Evolutionary conservation across 2,888 invertebrate species (phyloP), one percentile per base, ranked within the genome.

Genomic region (Sinhomidia bicolor): DNA sequence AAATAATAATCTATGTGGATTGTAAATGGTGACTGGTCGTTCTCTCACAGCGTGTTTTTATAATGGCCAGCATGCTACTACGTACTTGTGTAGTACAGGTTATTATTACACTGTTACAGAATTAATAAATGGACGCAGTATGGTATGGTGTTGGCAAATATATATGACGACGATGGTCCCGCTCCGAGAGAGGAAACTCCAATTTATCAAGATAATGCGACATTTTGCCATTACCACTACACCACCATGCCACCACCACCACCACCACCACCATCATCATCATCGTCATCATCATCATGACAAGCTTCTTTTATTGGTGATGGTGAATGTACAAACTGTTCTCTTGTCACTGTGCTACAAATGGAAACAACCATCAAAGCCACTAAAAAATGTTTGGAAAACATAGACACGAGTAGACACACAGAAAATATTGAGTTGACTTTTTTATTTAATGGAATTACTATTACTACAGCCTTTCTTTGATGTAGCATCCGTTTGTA

Each of bases 141-240:
- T 47, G 7, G 20, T 17, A 14, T 54, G 20, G 60, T 60, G 10
- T 4, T 57, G 14, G 14, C 14, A 57, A n/a, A n/a, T n/a, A n/a
- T n/a, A 57, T 9, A 12, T 17, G 17, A 12, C 26, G 60, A 26
- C 23, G 76, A 17, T 17, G 44, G 23, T 60, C 60, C 26, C 23
- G 26, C 60, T 26, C 60, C 26, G 23, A 81, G 36, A 51, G 68
- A 65, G 74, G 85, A 85, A 78, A 78, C 62, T 62, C 47, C 76
- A 85, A 85, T 85, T 85, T 85, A 85, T 85, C 85, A 85, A 65
- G 78, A 85, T 85, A 85, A 78, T 78, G 78, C 65, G 85, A 85
- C 85, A 85, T 62, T 78, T 12, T 2, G 12, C 44, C 54, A 57
- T 57, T 60, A 79, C 36, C 41, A 79, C 76, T n/a, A n/a, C 14